Evolutionary conservation across 2,797 vertebrate species (phyloP).

Genomic region (Myiothlypis chrysogaster): DNA sequence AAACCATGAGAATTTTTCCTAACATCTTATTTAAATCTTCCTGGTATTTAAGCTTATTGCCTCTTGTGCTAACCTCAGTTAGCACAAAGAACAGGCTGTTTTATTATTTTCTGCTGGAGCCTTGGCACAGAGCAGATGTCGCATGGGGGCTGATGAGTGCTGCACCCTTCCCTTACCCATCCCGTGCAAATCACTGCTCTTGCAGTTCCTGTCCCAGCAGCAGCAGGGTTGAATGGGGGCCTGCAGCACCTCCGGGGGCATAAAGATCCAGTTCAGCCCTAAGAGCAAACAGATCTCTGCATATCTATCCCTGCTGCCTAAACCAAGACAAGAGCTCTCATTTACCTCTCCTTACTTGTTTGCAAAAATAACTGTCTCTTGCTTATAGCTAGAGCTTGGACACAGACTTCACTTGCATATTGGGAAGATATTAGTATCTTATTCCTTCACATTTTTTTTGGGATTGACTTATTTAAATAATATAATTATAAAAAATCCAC

Average conservation of each 20-base stretch:
- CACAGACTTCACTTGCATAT: neutral
- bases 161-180: neutral
- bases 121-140: neutral
- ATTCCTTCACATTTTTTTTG: neutral
- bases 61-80: neutral
- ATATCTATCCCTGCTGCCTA: neutral
- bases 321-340: neutral
- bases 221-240: neutral
- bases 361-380: neutral
- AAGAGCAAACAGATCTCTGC: neutral
- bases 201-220: neutral
- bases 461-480: neutral
- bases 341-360: neutral
- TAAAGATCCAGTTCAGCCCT: neutral
- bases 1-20: neutral
- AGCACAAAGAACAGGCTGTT: neutral
- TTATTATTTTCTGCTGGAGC: neutral
- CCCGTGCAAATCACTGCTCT: neutral
- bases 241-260: neutral
- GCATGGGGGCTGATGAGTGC: neutral
- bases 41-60: neutral
- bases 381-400: neutral
- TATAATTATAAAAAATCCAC: neutral
- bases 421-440: neutral
- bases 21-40: slow-evolving; percentile 1